These are phyloP conservation scores for Amiota mariae DNA, from an alignment of 2,888 invertebrate species.

Conservation along the genomic window DNA sequence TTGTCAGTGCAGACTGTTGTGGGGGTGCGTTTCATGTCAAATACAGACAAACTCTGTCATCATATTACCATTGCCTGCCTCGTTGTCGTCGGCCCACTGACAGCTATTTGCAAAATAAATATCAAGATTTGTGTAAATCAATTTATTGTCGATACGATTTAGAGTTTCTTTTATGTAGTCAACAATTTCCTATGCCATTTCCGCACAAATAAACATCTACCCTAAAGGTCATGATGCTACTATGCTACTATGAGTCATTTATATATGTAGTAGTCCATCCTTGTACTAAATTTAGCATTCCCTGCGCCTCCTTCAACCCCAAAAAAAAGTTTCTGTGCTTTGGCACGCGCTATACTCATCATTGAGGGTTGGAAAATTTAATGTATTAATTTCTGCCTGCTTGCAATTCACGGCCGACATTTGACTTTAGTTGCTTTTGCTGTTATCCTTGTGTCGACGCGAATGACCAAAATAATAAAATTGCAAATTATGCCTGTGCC, in stretches of 20 bases:
- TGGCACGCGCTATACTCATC: too few relatives aligned
- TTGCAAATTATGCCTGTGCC: slow-evolving; percentile 53
- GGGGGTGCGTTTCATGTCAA: slow-evolving; percentile 7
- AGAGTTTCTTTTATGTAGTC: slow-evolving; percentile 22
- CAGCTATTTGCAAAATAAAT: slow-evolving; percentile 62
- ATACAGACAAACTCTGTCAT: neutral
- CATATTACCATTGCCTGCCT: neutral
- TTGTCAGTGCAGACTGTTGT: neutral
- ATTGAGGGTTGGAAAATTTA: slow-evolving; percentile 44
- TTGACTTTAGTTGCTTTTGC: neutral
- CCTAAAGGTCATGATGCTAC: neutral
- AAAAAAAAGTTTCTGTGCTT: slow-evolving; percentile 44
- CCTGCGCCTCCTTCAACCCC: slow-evolving; percentile 55
- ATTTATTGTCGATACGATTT: slow-evolving; percentile 59
- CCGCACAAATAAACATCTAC: neutral
- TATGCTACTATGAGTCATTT: slow-evolving; percentile 10
- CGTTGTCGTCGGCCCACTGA: slow-evolving; percentile 46
- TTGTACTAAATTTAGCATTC: slow-evolving; percentile 36
- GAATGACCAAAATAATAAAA: slow-evolving; percentile 53
- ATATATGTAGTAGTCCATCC: slow-evolving; percentile 7
- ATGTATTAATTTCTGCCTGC: slow-evolving; percentile 59
- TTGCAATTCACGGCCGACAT: slow-evolving; percentile 32
- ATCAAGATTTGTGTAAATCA: slow-evolving; percentile 60
- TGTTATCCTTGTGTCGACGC: neutral
- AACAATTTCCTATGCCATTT: slow-evolving; percentile 12